These are phyloP conservation scores for Aphelocoma californica DNA, from an alignment of 2,797 vertebrate species.

Conservation along the genomic window DNA sequence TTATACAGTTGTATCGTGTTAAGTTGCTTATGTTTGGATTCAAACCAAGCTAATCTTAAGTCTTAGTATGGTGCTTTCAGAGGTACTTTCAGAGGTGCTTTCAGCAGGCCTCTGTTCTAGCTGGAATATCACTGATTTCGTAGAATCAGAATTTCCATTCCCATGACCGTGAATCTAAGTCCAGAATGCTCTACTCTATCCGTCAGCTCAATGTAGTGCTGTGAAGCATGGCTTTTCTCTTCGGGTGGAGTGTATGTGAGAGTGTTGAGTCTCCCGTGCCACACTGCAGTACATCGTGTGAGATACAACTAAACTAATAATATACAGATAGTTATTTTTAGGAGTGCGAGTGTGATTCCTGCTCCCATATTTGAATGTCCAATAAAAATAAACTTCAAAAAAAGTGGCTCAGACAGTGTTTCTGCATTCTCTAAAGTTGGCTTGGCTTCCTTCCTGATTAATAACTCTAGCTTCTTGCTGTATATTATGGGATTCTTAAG, in stretches of 20 bases:
- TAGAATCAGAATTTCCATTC: background rate
- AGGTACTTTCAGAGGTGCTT: too few species aligned
- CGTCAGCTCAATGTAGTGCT: accelerated
- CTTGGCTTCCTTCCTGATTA: background rate
- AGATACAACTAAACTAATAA: background rate
- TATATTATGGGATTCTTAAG: background rate
- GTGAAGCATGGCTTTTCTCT: background rate
- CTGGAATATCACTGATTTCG: background rate
- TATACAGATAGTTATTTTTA: background rate
- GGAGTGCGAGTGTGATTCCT: background rate
- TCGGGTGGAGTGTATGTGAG: background rate
- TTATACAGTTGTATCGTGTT: background rate
- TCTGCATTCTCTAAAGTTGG: background rate
- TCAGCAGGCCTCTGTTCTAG: background rate
- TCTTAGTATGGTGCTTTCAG: background rate
- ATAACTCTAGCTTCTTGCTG: background rate
- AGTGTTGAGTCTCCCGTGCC: background rate
- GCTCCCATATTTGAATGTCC: background rate
- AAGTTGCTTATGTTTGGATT: background rate
- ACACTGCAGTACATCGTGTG: accelerated
- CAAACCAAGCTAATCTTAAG: background rate
- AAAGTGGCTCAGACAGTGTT: background rate
- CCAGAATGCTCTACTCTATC: background rate
- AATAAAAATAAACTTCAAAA: background rate
- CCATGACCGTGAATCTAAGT: background rate